Base-by-base conservation (phyloP, 37 sponge, comb jelly and placozoan species). In the Haliclona indistincta region DNA sequence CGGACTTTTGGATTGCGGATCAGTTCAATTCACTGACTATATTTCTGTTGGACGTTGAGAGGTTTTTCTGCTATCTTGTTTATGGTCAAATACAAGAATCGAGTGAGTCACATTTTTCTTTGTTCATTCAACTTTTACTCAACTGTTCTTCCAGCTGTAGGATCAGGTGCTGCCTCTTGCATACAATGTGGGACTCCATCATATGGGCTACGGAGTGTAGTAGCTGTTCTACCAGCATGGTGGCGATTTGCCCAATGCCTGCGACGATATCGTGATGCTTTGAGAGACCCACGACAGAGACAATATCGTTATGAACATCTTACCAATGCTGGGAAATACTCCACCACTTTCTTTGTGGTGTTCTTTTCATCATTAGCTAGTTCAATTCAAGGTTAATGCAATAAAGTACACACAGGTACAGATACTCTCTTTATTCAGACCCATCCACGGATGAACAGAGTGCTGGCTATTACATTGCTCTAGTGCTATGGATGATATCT, bases 1-100 rank as follows among this genome's bases (percentile, higher is more conserved):
- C 93, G 30, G 96, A 93, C 67, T 96, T 93, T 69, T 96, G 94
- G 87, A 76, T 96, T 28, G 97, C 97, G 26, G 97, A 96, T 67
- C 97, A 96, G 73, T 56, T 92, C 74, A 96, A 87, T 85, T 93
- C 93, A 51, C 52, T 96, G 23, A 75, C 74, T 32, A 80, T 84
- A 26, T 77, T 86, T n/a, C 38, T 96, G 26, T 67, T 93, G 58
- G 97, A 96, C 58, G 29, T 92, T n/a, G 80, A 93, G 73, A 89
- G 55, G 45, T 82, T 85, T 55, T 23, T 70, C 54, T 93, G 97
- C 79, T 96, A 75, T 75, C 70, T 84, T 62, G 11, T 84, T 62
- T 75, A 53, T 53, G 78, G 70, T 15, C 29, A 67, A 20, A 11
- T 25, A 28, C 56, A 42, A 39, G 19, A 23, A 30, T 69, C 87